phyloP scores from a whole-genome alignment of 2,888 invertebrate genomes.

The Prosapia bicincta region DNA sequence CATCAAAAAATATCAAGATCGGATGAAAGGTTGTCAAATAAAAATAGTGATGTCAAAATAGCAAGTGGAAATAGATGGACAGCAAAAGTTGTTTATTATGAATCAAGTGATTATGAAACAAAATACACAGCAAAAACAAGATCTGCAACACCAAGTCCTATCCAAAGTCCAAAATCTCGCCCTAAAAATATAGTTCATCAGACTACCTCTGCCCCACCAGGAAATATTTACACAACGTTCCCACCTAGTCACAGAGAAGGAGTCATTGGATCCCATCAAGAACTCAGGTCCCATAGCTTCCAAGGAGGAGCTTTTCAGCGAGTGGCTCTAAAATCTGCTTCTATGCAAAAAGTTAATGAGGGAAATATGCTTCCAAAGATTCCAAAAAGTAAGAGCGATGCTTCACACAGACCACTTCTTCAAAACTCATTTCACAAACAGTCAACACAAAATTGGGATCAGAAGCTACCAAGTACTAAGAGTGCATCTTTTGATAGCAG shows the following conservation, averaged over 20 bases:
- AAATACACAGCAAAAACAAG: slow-evolving; percentile 36
- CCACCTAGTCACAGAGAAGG: slow-evolving; percentile 21
- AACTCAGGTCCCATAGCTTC: not conserved
- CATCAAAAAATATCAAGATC: slow-evolving; percentile 18
- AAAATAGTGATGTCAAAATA: slow-evolving; percentile 45
- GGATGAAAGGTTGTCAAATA: slow-evolving; percentile 23
- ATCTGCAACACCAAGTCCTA: slow-evolving; percentile 41
- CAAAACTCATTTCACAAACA: not conserved
- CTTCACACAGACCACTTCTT: not conserved
- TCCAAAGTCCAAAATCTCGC: slow-evolving; percentile 39
- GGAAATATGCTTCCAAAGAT: slow-evolving; percentile 11
- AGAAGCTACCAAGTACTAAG: slow-evolving; percentile 14
- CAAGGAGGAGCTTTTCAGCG: slow-evolving; percentile 3
- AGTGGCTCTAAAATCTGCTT: not conserved
- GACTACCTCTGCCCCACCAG: slow-evolving; percentile 31
- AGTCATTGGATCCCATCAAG: slow-evolving; percentile 15
- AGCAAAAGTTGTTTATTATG: slow-evolving; percentile 38
- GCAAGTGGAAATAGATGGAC: slow-evolving; percentile 34
- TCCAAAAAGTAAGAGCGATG: slow-evolving; percentile 21
- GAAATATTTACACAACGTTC: slow-evolving; percentile 19
- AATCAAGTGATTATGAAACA: slow-evolving; percentile 37
- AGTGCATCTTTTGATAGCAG: slow-evolving; percentile 21
- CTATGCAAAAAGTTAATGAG: not conserved
- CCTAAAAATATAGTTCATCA: slow-evolving; percentile 30
- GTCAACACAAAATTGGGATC: not conserved